Conservation (phyloP, 2,888 invertebrate species). For the Troides oblongomaculatus region DNA sequence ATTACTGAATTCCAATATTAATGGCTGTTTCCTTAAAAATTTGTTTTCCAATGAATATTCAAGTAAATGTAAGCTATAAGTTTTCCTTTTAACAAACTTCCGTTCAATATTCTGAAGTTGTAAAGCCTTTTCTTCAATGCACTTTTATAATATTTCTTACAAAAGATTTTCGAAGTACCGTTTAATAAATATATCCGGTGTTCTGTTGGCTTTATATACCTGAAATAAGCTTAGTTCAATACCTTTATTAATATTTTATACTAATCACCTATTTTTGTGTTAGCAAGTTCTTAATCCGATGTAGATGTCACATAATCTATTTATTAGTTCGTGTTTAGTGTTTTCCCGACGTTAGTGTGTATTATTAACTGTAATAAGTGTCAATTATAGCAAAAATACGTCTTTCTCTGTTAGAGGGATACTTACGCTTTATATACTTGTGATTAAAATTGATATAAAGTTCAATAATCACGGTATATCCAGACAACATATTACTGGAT, state of each 20-base stretch:
- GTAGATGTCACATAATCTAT: too few species aligned
- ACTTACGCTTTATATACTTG: too few species aligned
- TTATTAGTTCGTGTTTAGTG: too few species aligned
- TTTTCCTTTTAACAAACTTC: constrained; percentile 10
- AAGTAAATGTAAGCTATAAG: constrained; percentile 29
- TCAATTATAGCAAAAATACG: too few species aligned
- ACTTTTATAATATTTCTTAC: background rate
- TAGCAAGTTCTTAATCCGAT: too few species aligned
- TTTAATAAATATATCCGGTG: constrained; percentile 5
- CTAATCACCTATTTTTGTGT: too few species aligned
- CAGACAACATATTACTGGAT: too few species aligned
- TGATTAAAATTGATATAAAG: too few species aligned
- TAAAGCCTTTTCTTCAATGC: background rate
- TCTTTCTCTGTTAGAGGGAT: too few species aligned
- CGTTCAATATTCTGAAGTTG: constrained; percentile 9
- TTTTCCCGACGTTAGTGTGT: too few species aligned
- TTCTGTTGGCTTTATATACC: constrained; percentile 6
- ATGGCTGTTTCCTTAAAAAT: constrained; percentile 29
- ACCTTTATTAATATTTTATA: background rate
- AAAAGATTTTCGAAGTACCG: constrained; percentile 2
- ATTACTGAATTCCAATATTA: background rate
- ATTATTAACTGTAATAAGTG: too few species aligned
- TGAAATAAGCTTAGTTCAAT: background rate
- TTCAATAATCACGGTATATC: too few species aligned
- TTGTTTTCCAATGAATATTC: constrained; percentile 29